Evolutionary conservation across 2,113 vertebrate genomes (phyloP).

Genomic region (Sphaerodactylus townsendi): DNA sequence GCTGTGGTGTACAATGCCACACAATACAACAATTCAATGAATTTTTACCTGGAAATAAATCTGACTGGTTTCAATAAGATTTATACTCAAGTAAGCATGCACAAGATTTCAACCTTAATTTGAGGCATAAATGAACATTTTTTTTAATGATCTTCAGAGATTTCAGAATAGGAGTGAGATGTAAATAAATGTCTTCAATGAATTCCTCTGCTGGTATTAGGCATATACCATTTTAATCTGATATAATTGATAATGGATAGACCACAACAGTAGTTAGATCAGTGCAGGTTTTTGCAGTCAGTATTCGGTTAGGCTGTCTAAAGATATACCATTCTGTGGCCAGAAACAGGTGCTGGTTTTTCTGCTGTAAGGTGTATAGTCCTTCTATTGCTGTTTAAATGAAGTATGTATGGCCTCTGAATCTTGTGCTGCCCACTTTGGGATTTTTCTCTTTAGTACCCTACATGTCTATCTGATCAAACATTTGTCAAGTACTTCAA

Average conservation of each 20-base stretch:
- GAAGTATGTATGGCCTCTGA: not conserved
- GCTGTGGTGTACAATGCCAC: not conserved
- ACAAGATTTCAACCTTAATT: not conserved
- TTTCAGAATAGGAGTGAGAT: not conserved
- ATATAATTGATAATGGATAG: conserved; percentile 22
- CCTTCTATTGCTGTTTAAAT: not conserved
- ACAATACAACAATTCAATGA: conserved; percentile 10
- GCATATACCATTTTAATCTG: conserved; percentile 30
- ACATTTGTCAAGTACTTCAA: not conserved
- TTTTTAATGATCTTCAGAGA: not conserved
- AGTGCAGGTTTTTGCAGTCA: conserved; percentile 45
- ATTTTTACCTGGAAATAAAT: not conserved
- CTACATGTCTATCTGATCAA: not conserved
- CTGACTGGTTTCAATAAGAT: not conserved
- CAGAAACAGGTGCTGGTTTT: not conserved
- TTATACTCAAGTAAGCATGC: not conserved
- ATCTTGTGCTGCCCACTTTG: not conserved
- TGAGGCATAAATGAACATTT: not conserved
- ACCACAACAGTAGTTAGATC: conserved; percentile 1
- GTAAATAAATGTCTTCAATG: not conserved
- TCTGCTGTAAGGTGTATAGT: not conserved
- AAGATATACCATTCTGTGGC: not conserved
- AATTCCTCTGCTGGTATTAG: not conserved
- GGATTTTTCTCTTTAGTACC: not conserved
- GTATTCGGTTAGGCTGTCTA: conserved; percentile 44